Evolutionary conservation across 2,797 vertebrate species (phyloP).

Genomic region (Cottoperca gobio): DNA sequence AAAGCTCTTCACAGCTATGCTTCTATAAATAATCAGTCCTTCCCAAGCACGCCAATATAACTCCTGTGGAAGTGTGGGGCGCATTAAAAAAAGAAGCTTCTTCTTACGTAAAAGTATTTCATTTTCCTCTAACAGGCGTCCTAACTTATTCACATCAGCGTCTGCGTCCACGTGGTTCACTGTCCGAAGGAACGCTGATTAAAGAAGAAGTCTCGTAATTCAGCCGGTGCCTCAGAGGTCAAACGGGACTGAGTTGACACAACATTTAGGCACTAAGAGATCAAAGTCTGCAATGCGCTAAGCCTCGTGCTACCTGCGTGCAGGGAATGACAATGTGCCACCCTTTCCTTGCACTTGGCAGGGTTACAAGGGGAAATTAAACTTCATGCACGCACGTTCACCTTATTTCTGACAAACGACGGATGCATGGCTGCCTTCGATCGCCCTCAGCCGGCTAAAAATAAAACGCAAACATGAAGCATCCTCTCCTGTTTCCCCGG

Average conservation of each 20-base stretch:
- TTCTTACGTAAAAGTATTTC: slow-evolving; percentile 50
- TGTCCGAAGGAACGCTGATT: slow-evolving; percentile 32
- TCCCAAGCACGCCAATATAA: slow-evolving; percentile 31
- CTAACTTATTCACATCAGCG: slow-evolving; percentile 27
- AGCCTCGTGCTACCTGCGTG: slow-evolving; percentile 61
- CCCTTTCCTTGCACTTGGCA: slow-evolving; percentile 46
- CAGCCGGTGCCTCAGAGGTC: slow-evolving; percentile 59
- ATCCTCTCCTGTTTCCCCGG: slow-evolving; percentile 24
- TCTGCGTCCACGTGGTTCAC: slow-evolving; percentile 24
- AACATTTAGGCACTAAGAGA: slow-evolving; percentile 63
- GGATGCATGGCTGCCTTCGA: slow-evolving; percentile 53
- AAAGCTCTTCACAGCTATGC: slow-evolving; percentile 44
- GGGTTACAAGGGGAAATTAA: slow-evolving; percentile 52
- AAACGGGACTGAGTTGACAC: slow-evolving; percentile 50
- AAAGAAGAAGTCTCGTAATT: slow-evolving; percentile 23
- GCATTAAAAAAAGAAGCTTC: slow-evolving; percentile 12
- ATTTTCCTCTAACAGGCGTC: slow-evolving; percentile 27
- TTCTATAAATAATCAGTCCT: slow-evolving; percentile 66
- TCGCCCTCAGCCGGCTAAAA: slow-evolving; percentile 51
- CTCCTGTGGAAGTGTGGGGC: slow-evolving; percentile 23
- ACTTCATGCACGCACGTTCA: slow-evolving; percentile 36
- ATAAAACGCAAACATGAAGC: slow-evolving; percentile 55
- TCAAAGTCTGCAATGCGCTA: slow-evolving; percentile 76
- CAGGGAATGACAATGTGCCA: slow-evolving; percentile 67
- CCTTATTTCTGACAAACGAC: slow-evolving; percentile 43